Conservation (phyloP, 2,888 invertebrate species). For the Drosophila nigricruria region DNA sequence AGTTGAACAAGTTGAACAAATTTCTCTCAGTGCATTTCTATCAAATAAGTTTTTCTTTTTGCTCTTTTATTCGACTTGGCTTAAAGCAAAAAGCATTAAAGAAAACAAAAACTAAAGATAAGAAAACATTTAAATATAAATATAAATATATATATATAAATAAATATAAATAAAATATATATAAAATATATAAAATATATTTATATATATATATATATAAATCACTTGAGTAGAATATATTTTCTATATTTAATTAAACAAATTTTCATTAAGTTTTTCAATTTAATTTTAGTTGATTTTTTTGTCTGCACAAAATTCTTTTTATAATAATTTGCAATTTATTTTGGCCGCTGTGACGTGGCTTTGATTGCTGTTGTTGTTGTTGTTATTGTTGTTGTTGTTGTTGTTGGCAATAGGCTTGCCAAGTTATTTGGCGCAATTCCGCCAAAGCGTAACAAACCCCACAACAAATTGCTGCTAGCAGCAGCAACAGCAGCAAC, state of each 20-base stretch:
- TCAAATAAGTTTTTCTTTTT: neutral
- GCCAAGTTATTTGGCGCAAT: constrained; percentile 80
- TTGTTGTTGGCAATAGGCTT: constrained; percentile 46
- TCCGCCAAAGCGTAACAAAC: constrained; percentile 75
- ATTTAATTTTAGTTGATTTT: constrained; percentile 32
- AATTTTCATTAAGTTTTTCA: constrained; percentile 6
- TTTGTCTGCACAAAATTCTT: constrained; percentile 31
- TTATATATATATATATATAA: neutral
- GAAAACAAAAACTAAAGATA: neutral
- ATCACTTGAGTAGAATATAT: neutral
- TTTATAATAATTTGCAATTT: constrained; percentile 38
- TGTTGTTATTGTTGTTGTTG: constrained; percentile 26
- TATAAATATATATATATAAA: neutral
- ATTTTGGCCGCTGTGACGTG: constrained; percentile 33
- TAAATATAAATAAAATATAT: neutral
- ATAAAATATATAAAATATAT: neutral
- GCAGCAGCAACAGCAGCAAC: too few relatives aligned
- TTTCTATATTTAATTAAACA: constrained; percentile 20
- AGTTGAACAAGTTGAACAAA: too few relatives aligned
- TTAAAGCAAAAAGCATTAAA: too few relatives aligned
- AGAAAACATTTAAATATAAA: too few relatives aligned
- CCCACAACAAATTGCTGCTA: constrained; percentile 48
- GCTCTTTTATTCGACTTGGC: too few relatives aligned
- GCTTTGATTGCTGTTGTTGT: constrained; percentile 23
- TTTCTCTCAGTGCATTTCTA: neutral